A percentile compares a stretch with the other conserved stretches of the same genome.
Conservation (phyloP, 2,888 invertebrate genomes). For the Meiosimyza platycephala region DNA sequence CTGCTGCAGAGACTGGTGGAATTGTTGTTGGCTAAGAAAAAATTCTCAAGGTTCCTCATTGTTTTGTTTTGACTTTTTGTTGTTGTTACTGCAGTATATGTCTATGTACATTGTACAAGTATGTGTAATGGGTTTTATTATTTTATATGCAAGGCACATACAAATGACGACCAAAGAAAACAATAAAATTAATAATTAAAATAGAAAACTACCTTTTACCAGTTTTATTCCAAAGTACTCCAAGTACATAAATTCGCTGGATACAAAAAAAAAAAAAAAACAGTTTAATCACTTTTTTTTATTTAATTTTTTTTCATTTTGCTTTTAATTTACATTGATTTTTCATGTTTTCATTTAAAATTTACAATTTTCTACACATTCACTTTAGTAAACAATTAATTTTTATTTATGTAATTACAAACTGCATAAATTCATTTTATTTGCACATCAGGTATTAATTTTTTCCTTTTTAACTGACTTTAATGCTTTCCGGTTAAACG, state of each 20-base stretch:
- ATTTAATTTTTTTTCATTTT: not conserved
- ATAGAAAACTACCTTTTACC: too few relatives aligned
- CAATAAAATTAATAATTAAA: not conserved
- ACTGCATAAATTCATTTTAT: conserved; percentile 1
- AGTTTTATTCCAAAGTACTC: too few relatives aligned
- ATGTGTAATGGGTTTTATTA: not conserved
- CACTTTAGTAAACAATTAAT: not conserved
- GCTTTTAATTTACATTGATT: not conserved
- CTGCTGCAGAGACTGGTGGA: conserved; percentile 39
- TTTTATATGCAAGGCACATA: not conserved
- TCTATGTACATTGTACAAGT: too few relatives aligned
- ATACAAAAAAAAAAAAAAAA: too few relatives aligned
- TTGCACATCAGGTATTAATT: not conserved
- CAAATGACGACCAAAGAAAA: not conserved
- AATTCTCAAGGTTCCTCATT: conserved; percentile 25
- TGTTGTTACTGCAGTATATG: not conserved
- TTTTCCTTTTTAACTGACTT: not conserved
- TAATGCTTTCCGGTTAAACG: conserved; percentile 6
- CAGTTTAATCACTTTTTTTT: too few relatives aligned
- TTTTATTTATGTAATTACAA: not conserved
- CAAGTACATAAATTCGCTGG: too few relatives aligned
- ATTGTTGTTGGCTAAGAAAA: conserved; percentile 19
- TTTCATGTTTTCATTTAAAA: not conserved
- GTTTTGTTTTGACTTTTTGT: not conserved
- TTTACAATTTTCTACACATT: not conserved